A percentile compares a stretch with the other conserved stretches of the same genome.
Conservation (phyloP, 2,888 invertebrate genomes). For the Imbricaverruca yamaguchii region DNA sequence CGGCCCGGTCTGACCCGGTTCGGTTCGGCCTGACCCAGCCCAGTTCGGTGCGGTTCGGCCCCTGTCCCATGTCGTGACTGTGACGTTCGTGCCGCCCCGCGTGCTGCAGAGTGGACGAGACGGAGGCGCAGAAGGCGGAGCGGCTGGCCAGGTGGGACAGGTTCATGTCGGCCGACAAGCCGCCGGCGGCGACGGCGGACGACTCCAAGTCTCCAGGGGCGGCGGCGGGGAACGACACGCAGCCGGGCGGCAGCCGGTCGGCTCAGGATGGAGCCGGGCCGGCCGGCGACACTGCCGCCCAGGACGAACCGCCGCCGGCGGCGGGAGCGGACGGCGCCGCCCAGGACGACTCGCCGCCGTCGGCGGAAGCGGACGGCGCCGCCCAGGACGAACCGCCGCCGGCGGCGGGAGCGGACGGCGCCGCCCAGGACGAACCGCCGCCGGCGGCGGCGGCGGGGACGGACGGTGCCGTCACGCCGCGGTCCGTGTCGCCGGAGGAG, state of each 20-base stretch:
- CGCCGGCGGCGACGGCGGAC: not conserved
- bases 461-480: not conserved
- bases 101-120: conserved; percentile 65
- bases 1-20: too few relatives aligned
- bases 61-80: not conserved
- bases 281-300: not conserved
- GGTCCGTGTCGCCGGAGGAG: too few relatives aligned
- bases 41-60: conserved; percentile 31
- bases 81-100: conserved; percentile 3
- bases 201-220: not conserved
- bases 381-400: not conserved
- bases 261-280: not conserved
- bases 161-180: conserved; percentile 59
- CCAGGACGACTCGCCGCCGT: not conserved
- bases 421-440: not conserved
- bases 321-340: not conserved
- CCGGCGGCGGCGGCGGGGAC: not conserved
- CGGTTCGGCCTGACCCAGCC: too few relatives aligned
- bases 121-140: conserved; percentile 72
- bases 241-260: not conserved
- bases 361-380: not conserved
- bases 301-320: not conserved
- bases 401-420: not conserved
- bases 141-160: conserved; percentile 81
- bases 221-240: not conserved